These are phyloP conservation scores for Stichodactyla helianthus DNA, from an alignment of 64 coral and sea anemone genomes.

Conservation along the genomic window DNA sequence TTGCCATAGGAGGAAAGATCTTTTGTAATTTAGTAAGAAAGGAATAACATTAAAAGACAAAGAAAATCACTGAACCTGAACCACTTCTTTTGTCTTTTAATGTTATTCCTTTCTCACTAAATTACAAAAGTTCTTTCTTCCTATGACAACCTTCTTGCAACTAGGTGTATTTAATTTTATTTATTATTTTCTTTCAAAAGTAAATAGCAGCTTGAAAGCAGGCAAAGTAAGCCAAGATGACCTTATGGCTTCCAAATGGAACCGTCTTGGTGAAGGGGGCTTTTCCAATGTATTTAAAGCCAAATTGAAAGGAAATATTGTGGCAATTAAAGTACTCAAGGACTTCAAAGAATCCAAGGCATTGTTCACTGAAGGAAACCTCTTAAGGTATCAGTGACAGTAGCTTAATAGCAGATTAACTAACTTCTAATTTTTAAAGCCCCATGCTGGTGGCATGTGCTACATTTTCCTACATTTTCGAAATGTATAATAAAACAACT, in stretches of 20 bases:
- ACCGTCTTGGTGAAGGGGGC: constrained; percentile 63
- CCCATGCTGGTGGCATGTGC: no score
- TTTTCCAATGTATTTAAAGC: constrained; percentile 88
- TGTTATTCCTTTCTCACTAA: no score
- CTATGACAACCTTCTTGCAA: no score
- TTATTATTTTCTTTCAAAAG: neutral
- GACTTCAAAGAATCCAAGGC: constrained; percentile 54
- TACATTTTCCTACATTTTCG: no score
- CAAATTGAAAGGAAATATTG: constrained; percentile 75
- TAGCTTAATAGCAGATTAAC: neutral
- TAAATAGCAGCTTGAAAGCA: neutral
- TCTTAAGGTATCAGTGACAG: constrained; percentile 48
- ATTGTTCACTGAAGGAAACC: constrained; percentile 76
- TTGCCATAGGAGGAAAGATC: no score
- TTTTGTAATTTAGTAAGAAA: no score
- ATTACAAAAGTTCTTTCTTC: no score
- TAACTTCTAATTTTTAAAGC: neutral
- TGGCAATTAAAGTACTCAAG: constrained; percentile 77
- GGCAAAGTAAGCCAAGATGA: constrained; percentile 55
- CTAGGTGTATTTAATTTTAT: no score
- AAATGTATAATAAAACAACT: no score
- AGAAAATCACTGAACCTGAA: no score
- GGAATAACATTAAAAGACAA: no score
- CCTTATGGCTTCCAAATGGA: constrained; percentile 45
- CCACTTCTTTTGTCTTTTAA: no score